These are phyloP conservation scores for Psilopsiagon aurifrons DNA, from an alignment of 2,113 vertebrate species.

Conservation along the genomic window DNA sequence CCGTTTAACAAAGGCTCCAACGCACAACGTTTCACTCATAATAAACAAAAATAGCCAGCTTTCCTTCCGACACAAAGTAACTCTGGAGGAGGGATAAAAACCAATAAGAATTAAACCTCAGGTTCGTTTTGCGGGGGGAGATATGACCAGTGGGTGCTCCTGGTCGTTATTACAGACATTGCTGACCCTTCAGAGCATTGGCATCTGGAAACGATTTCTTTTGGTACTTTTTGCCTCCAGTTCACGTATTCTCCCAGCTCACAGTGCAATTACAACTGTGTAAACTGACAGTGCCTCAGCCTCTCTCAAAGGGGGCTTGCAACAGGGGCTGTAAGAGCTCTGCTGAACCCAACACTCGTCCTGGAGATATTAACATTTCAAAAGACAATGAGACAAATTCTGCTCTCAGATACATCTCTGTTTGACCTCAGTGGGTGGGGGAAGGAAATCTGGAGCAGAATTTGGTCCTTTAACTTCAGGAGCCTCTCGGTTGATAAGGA, in stretches of 20 bases:
- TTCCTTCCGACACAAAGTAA: not conserved
- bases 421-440: constrained; percentile 43
- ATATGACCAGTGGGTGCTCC: constrained; percentile 17
- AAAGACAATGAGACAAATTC: constrained; percentile 72
- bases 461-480: constrained; percentile 50
- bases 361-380: constrained; percentile 78
- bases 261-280: not conserved
- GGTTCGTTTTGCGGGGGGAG: constrained; percentile 27
- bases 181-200: not conserved
- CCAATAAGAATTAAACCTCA: not conserved
- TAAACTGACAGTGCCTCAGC: not conserved
- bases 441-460: constrained; percentile 41
- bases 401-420: constrained; percentile 57
- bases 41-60: constrained; percentile 27
- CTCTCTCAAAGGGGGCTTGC: constrained; percentile 52
- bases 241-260: not conserved
- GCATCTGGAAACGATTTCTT: constrained; percentile 54
- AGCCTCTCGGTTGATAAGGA: constrained; percentile 35
- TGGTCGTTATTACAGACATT: not conserved
- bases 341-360: constrained; percentile 57
- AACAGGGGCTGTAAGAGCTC: constrained; percentile 20
- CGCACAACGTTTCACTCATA: constrained; percentile 26
- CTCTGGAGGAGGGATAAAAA: not conserved
- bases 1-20: constrained; percentile 67
- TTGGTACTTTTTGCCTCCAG: constrained; percentile 9